These are phyloP conservation scores for Scrobipalpa atriplicella DNA, from an alignment of 2,888 invertebrate genomes.

Conservation along the genomic window DNA sequence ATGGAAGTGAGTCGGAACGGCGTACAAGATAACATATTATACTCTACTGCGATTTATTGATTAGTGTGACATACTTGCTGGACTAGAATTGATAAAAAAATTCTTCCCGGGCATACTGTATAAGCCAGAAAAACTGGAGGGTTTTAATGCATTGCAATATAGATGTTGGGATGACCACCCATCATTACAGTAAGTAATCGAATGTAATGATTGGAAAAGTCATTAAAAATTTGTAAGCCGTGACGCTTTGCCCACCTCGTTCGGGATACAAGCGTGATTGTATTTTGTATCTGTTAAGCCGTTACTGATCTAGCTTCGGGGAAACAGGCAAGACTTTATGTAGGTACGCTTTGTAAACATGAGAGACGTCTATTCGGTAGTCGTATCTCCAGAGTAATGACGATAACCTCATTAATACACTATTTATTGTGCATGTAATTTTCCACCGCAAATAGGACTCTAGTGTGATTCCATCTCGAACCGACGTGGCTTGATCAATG, in stretches of 20 bases:
- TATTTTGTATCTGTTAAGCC: too few species aligned
- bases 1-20: conserved; percentile 28
- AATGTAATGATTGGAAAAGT: too few species aligned
- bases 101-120: too few species aligned
- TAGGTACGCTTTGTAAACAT: conserved; percentile 38
- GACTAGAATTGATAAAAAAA: too few species aligned
- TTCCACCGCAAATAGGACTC: conserved; percentile 49
- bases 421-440: conserved; percentile 59
- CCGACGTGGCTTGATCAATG: neutral
- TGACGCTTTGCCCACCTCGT: too few species aligned
- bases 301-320: too few species aligned
- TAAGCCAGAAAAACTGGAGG: too few species aligned
- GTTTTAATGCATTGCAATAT: too few species aligned
- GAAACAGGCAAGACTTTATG: neutral
- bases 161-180: too few species aligned
- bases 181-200: too few species aligned
- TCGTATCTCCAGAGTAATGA: conserved; percentile 46
- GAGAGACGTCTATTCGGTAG: conserved; percentile 43
- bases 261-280: too few species aligned
- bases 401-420: conserved; percentile 64
- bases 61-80: conserved; percentile 28
- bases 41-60: conserved; percentile 44
- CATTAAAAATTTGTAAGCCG: too few species aligned
- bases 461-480: neutral
- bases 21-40: conserved; percentile 30